phyloP scores from a whole-genome alignment of 2,888 invertebrate species.

The Beris morrisii region DNA sequence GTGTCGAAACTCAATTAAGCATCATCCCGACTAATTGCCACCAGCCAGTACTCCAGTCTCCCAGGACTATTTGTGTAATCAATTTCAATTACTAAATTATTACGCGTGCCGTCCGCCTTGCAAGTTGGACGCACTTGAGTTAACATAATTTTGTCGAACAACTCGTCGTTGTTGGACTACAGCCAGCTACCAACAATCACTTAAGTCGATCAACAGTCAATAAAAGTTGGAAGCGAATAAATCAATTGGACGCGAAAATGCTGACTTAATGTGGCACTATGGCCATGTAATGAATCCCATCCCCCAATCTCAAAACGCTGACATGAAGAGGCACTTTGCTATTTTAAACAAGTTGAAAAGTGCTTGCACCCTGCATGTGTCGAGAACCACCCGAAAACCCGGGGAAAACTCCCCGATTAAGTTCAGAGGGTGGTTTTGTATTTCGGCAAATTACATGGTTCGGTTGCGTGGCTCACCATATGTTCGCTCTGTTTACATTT shows the following conservation, averaged over 20 bases:
- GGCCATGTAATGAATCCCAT: background rate
- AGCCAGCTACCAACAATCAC: constrained; percentile 3
- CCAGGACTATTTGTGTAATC: constrained; percentile 6
- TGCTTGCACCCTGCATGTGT: constrained; percentile 11
- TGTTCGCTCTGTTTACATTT: constrained; percentile 32
- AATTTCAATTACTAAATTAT: constrained; percentile 28
- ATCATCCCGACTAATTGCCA: too few relatives aligned
- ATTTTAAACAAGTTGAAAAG: constrained; percentile 19
- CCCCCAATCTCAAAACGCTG: constrained; percentile 14
- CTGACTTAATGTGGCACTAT: constrained; percentile 8
- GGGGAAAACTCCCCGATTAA: background rate
- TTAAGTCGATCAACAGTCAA: constrained; percentile 29
- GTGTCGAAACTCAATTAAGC: too few relatives aligned
- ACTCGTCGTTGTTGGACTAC: background rate
- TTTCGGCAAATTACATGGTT: constrained; percentile 33
- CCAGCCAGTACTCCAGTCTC: too few relatives aligned
- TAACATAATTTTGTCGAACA: constrained; percentile 2
- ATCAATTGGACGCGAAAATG: constrained; percentile 23
- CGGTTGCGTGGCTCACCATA: constrained; percentile 27
- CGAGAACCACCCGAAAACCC: background rate
- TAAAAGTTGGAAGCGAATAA: constrained; percentile 28
- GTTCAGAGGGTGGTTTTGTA: constrained; percentile 16
- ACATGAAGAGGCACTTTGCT: constrained; percentile 25
- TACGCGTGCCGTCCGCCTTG: constrained; percentile 14
- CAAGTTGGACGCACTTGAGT: background rate